Percentiles rank a stretch among this genome's conserved stretches.
Evolutionary conservation across 2,888 invertebrate genomes (phyloP).

Genomic region (Phania funesta): DNA sequence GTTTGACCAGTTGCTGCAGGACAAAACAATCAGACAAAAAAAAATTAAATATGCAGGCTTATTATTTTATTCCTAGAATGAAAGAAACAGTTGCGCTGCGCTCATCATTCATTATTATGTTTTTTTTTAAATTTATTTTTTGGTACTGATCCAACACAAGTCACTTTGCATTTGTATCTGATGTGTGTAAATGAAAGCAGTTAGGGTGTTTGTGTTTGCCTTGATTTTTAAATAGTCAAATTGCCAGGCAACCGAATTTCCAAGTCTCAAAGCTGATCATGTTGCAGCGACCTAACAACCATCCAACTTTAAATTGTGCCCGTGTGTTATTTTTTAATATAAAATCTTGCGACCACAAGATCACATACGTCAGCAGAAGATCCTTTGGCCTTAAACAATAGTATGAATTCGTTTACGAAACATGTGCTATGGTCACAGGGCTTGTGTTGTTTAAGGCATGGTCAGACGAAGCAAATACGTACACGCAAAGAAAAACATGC

Average conservation of each 20-base stretch:
- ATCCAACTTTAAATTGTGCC: too few species aligned
- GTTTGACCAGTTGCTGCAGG: constrained; percentile 53
- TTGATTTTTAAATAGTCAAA: neutral
- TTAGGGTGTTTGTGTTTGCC: neutral
- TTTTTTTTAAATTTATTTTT: neutral
- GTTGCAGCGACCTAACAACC: too few species aligned
- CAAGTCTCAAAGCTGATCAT: neutral
- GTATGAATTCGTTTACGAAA: neutral
- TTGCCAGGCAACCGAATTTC: neutral
- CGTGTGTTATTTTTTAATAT: too few species aligned
- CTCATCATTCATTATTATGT: neutral
- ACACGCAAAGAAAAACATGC: too few species aligned
- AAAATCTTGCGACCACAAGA: too few species aligned
- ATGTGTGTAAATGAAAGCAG: neutral
- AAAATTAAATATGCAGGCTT: constrained; percentile 1
- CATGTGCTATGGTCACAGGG: neutral
- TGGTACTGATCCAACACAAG: neutral
- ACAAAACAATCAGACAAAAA: neutral
- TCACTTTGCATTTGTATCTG: neutral
- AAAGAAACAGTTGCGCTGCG: neutral
- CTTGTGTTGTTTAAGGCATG: neutral
- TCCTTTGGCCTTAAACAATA: neutral
- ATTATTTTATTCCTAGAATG: neutral
- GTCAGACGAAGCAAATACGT: too few species aligned
- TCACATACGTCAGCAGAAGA: neutral